Evolutionary conservation across 2,113 vertebrate species (phyloP).

Genomic region (Tonatia bakeri): DNA sequence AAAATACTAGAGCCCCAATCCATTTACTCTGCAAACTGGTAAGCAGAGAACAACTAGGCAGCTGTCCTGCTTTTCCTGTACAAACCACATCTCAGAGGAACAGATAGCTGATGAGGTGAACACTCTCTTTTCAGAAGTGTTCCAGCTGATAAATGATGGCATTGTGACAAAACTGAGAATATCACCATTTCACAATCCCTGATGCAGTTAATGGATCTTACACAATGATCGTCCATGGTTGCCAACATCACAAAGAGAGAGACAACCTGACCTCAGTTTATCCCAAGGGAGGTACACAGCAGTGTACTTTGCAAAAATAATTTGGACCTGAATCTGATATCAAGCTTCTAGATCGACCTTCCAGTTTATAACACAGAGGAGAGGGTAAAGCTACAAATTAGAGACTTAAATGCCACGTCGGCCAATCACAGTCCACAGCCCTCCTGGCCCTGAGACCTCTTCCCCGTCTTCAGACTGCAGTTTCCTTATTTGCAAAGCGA

Average conservation of each 20-base stretch:
- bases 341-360: not conserved
- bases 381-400: not conserved
- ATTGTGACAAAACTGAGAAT: not conserved
- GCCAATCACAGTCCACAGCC: fast-evolving
- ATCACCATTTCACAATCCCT: not conserved
- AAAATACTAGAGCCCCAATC: not conserved
- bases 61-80: not conserved
- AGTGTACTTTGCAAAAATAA: not conserved
- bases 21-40: not conserved
- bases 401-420: not conserved
- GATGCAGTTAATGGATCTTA: not conserved
- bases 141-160: not conserved
- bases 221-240: not conserved
- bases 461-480: not conserved
- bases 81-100: not conserved
- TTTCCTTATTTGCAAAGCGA: not conserved
- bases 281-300: not conserved
- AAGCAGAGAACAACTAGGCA: not conserved
- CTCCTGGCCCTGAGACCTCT: not conserved
- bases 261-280: not conserved
- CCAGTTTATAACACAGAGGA: not conserved
- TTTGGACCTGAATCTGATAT: too few relatives aligned
- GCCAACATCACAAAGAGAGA: not conserved
- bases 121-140: not conserved
- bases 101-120: not conserved